Evolutionary conservation across 1,140 invertebrate genomes (phyloP).

Genomic region (Diabrotica virgifera): DNA sequence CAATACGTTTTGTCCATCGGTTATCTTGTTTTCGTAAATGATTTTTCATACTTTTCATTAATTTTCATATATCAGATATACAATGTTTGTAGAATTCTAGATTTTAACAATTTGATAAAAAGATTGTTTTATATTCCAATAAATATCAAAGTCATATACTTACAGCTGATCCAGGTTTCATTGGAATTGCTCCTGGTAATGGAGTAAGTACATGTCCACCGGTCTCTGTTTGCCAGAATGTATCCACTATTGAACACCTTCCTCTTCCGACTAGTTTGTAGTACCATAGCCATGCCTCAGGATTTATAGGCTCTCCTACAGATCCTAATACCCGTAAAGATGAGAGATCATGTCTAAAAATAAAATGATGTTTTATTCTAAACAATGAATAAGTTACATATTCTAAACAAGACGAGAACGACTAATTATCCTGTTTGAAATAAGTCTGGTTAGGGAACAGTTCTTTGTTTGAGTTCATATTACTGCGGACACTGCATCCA

Average conservation of each 20-base stretch:
- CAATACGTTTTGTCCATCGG: no score
- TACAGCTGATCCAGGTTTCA: slow-evolving; percentile 96
- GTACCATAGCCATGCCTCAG: slow-evolving; percentile 98
- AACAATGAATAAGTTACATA: no score
- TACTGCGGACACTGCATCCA: no score
- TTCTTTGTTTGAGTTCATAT: no score
- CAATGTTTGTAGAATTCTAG: no score
- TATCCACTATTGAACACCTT: slow-evolving; percentile 90
- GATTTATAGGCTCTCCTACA: slow-evolving; percentile 97
- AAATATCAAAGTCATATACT: slow-evolving; percentile 44
- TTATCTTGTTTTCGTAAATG: no score
- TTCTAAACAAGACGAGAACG: no score
- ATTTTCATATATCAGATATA: no score
- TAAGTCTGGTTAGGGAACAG: no score
- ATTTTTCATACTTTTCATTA: no score
- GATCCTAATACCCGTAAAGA: slow-evolving; percentile 84
- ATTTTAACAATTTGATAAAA: no score
- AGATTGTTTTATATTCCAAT: not conserved
- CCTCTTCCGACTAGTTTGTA: slow-evolving; percentile 80
- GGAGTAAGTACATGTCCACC: slow-evolving; percentile 93
- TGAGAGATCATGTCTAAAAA: slow-evolving; percentile 57
- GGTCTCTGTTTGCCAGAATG: slow-evolving; percentile 99
- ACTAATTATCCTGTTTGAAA: no score
- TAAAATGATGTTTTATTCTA: not conserved
- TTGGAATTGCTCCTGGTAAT: slow-evolving; percentile 88